Evolutionary conservation across 2,888 invertebrate species (phyloP).

Genomic region (Lasioglossum figueresi): DNA sequence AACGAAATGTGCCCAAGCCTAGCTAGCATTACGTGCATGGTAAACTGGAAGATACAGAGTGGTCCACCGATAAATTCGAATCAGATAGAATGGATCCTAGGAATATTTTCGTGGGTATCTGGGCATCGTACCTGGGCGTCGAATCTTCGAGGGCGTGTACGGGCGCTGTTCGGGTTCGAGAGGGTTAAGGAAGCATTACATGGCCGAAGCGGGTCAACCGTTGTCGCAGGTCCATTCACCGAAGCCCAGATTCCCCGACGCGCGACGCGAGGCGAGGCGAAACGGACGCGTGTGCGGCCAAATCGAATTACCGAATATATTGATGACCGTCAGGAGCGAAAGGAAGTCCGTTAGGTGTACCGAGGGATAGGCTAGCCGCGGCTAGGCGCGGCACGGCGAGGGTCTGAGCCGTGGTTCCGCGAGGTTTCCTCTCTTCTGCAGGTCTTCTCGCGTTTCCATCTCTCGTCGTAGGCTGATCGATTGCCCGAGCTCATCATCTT

Average conservation of each 20-base stretch:
- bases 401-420: constrained; percentile 80
- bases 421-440: constrained; percentile 83
- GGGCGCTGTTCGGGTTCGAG: not conserved
- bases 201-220: not conserved
- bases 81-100: not conserved
- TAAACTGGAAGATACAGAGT: not conserved
- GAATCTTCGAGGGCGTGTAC: not conserved
- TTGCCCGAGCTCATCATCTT: constrained; percentile 63
- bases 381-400: constrained; percentile 69
- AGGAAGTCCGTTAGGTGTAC: constrained; percentile 83
- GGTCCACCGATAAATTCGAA: not conserved
- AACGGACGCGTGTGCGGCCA: constrained; percentile 44
- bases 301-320: constrained; percentile 76
- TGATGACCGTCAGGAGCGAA: constrained; percentile 75
- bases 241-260: constrained; percentile 51
- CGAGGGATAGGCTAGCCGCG: constrained; percentile 68
- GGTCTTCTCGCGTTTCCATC: constrained; percentile 79
- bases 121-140: not conserved
- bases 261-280: not conserved
- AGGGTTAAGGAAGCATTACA: constrained; percentile 29
- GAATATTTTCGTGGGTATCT: not conserved
- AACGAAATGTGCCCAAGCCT: not conserved
- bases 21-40: not conserved
- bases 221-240: constrained; percentile 45
- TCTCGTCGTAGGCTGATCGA: constrained; percentile 55